Evolutionary conservation across 1,140 invertebrate species (phyloP), one percentile per base, ranked within the genome.

Genomic region (Panagrolaimus sp.): DNA sequence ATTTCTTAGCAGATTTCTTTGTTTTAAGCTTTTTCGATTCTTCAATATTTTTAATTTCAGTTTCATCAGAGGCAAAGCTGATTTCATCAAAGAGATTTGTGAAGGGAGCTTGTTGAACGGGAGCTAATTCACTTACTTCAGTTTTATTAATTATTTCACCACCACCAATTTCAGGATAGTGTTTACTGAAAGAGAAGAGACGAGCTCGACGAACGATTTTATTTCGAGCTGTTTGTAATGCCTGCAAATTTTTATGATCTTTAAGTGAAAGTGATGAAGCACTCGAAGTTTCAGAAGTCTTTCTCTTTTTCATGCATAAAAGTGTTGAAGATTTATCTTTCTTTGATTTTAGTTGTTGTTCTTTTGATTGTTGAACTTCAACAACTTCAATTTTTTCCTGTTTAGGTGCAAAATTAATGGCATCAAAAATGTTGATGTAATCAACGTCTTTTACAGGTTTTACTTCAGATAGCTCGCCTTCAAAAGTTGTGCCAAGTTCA

Each of bases 21-120:
- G 2, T 2, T 38, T 38, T 38, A 2, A 4, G 2, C 7, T 38
- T 2, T 38, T 38, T 2, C 7, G 31, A 38, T 38, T 38, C 31
- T 4, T 38, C 31, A 38, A 38, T 38, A 4, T 38, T 7, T 38
- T 38, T 2, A 38, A 38, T 38, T 38, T 38, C 51, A n/a, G n/a
- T n/a, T 57, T 57, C 51, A 13, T 57, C 51, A 4, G 31, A 16
- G 11, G 51, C 51, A 27, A 57, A 57, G 20, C 20, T 25, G n/a
- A 57, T 57, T 8, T 20, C 20, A 57, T 57, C 51, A 27, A 57
- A 57, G n/a, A 57, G 51, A 27, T 57, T 57, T 16, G 27, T 27
- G 51, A 13, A 20, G 11, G 51, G 51, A 11, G 27, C 13, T 57
- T 57, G 20, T 25, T 13, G 20, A 3, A 27, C n/a, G 4, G 20